Base-by-base conservation (phyloP, 2,888 invertebrate species). In the Drosophila antonietae region DNA sequence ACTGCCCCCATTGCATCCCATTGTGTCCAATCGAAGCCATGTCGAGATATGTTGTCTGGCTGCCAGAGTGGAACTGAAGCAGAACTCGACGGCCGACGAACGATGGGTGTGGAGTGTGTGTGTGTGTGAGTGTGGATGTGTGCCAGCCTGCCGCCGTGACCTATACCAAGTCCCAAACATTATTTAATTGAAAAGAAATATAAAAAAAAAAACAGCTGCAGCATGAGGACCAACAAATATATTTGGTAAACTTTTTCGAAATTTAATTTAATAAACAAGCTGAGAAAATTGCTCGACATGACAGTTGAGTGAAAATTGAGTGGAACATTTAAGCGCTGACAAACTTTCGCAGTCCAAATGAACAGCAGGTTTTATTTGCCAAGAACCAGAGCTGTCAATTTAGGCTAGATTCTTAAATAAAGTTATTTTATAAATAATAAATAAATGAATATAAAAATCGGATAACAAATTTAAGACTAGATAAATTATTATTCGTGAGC, bases 121-220 rank as follows among this genome's bases (percentile, higher is more conserved):
- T 33, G 47, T 10, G 15, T n/a, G n/a, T 5, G 20, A 20, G 46
- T 15, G 28, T 9, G 28, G 1, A 78, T 86, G 71, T 74, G 58
- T 80, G 75, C 68, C 75, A 70, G 62, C 57, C 69, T 49, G 67
- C 68, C 69, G 73, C 56, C 60, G 51, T 53, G 63, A 58, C 55
- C 57, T 52, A 23, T 59, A 57, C 67, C 73, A 69, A 78, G 72
- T 69, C 68, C 65, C 39, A 33, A 49, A 71, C 70, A 75, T 68
- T 83, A 89, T 87, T 83, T 82, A 90, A 90, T 90, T 83, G 79
- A 78, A 89, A 80, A 76, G 77, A 78, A 84, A 89, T 73, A 75
- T 57, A 79, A 47, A 28, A 49, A 68, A 52, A 28, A 56, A 20
- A 23, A 64, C 75, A 72, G 43, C 64, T 14, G 10, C 43, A 44